Conservation (phyloP, 2,113 vertebrate genomes). For the Cettia cetti region DNA sequence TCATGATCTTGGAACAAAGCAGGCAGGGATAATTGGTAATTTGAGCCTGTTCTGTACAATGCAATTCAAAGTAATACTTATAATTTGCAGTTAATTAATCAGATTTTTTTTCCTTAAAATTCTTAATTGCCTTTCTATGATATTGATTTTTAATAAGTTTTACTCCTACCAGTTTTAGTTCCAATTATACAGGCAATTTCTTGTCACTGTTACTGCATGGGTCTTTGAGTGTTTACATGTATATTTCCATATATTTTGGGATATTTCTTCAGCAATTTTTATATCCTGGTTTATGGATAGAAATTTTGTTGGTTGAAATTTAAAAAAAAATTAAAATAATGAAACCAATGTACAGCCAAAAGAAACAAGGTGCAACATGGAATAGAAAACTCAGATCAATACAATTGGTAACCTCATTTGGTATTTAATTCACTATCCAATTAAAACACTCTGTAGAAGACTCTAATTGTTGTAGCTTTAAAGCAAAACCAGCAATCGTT, state of each 20-base stretch:
- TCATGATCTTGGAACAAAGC: conserved; percentile 30
- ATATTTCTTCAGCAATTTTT: not conserved
- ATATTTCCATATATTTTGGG: not conserved
- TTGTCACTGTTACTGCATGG: not conserved
- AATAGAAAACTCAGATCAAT: not conserved
- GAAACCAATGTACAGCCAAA: not conserved
- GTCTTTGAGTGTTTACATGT: not conserved
- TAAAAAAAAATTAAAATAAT: not conserved
- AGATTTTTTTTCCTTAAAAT: not conserved
- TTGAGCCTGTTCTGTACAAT: not conserved
- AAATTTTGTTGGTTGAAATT: not conserved
- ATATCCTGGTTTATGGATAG: not conserved
- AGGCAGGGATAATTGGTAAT: conserved; percentile 16
- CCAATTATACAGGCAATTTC: conserved; percentile 2
- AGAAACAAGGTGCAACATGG: not conserved
- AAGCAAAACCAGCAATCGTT: not conserved
- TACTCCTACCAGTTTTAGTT: conserved; percentile 3
- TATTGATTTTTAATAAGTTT: conserved; percentile 34
- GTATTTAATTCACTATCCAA: not conserved
- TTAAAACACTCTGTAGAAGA: conserved; percentile 21
- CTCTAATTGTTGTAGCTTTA: not conserved
- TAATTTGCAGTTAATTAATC: conserved; percentile 60
- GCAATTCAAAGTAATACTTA: conserved; percentile 39
- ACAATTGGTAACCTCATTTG: not conserved
- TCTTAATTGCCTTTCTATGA: conserved; percentile 42